Percentiles rank a stretch among this genome's conserved stretches.
Evolutionary conservation across 2,888 invertebrate genomes (phyloP).

Genomic region (Metellina segmentata): DNA sequence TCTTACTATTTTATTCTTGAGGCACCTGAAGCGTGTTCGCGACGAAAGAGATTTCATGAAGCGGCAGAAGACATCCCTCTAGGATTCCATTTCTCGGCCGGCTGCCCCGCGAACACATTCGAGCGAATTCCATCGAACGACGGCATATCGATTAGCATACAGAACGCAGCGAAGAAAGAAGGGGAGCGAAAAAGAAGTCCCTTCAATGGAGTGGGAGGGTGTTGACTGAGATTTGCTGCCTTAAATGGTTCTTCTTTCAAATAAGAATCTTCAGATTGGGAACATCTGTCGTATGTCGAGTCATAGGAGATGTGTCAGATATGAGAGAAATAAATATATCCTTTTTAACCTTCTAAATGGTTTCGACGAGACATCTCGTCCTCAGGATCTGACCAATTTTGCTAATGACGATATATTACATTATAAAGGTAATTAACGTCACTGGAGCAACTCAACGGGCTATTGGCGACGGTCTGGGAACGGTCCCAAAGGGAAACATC

Average conservation of each 20-base stretch:
- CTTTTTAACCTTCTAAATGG: too few relatives aligned
- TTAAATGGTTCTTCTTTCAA: neutral
- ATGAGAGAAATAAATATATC: too few relatives aligned
- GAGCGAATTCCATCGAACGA: constrained; percentile 3
- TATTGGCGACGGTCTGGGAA: too few relatives aligned
- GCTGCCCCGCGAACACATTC: constrained; percentile 1
- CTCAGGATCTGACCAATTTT: too few relatives aligned
- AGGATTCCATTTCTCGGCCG: constrained; percentile 29
- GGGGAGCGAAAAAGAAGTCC: neutral
- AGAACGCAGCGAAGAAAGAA: neutral
- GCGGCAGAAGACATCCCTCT: constrained; percentile 9
- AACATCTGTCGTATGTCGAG: neutral
- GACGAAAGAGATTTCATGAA: neutral
- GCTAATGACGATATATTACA: too few relatives aligned
- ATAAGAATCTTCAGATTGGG: neutral
- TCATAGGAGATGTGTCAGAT: too few relatives aligned
- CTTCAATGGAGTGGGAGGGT: neutral
- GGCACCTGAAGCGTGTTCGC: neutral
- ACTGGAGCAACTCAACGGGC: too few relatives aligned
- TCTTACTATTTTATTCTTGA: neutral
- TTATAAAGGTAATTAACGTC: too few relatives aligned
- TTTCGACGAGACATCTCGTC: too few relatives aligned
- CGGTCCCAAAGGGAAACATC: too few relatives aligned
- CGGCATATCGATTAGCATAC: neutral
- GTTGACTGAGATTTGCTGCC: constrained; percentile 12